Base-by-base conservation (phyloP, 2,113 vertebrate genomes). In the Pomatostomus ruficeps region DNA sequence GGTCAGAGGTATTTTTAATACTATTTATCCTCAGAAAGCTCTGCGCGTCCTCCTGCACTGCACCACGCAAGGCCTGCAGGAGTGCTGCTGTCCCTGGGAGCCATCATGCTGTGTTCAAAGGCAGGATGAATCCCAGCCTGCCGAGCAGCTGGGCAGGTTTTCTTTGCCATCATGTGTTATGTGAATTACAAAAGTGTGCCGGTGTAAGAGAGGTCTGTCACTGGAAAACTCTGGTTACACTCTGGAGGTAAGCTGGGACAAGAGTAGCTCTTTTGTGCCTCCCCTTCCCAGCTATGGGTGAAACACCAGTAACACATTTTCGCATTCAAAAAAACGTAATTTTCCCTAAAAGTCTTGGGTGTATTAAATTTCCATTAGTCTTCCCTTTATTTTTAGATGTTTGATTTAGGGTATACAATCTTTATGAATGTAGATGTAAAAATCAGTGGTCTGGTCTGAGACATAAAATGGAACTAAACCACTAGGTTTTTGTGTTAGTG, bases 1-100 rank as follows among this genome's bases (percentile, higher is more conserved):
- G 45, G 26, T 70, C 67, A 62, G 89, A 75, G 31, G 33, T 54
- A 49, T 66, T 93, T 95, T 95, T 79, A 49, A 51, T 75, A 10
- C 28, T 20, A 42, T 58, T 73, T 76, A 8, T 58, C 49, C 38
- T 72, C 65, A 55, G 68, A 49, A 79, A 54, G 23, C 28, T 85
- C 62, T 67, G 51, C 42, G 51, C 0, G 0, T 49, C 55, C 65
- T 89, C 12, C 40, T 28, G 71, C 42, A 2, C 14, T 0, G 7
- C 86, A 12, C n/a, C 9, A 8, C 43, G 12, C 9, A 0, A 52
- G 3, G 18, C 12, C 36, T 1, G 7, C 63, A 17, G 52, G 40
- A 43, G 63, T 14, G 38, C 54, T 35, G 65, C 61, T 26, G 42
- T 78, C 85, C 78, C 86, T 14, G 5, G 7, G 43, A 42, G 71